phyloP scores from a whole-genome alignment of 92 coral and sea anemone genomes.

The Desmophyllum pertusum region DNA sequence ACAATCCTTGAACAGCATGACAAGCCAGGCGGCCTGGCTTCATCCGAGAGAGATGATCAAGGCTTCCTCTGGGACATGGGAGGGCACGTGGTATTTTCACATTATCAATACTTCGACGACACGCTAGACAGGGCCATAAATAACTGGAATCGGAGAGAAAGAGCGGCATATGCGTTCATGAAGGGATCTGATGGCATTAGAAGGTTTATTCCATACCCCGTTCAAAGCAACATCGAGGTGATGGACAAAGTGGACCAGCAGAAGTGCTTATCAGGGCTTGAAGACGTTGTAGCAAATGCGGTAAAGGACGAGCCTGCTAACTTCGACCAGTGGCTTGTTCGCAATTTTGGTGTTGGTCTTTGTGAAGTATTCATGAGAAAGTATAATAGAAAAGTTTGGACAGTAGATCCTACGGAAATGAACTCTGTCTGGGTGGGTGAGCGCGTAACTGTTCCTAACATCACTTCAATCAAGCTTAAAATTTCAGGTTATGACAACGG shows the following conservation, averaged over 20 bases:
- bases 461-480: conserved; percentile 45
- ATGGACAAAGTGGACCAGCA: conserved; percentile 59
- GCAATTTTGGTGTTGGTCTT: conserved; percentile 62
- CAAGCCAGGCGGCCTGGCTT: conserved; percentile 67
- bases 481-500: conserved; percentile 37
- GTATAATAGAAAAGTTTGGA: conserved; percentile 73
- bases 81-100: conserved; percentile 72
- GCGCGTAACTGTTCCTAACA: conserved; percentile 70
- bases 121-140: conserved; percentile 45
- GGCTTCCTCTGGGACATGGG: conserved; percentile 83
- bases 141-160: conserved; percentile 52
- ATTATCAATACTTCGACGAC: conserved; percentile 61
- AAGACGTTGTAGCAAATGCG: conserved; percentile 32
- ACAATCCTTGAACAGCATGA: conserved; percentile 49
- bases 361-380: conserved; percentile 66
- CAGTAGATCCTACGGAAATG: conserved; percentile 68
- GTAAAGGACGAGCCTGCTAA: conserved; percentile 27
- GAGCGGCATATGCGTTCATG: conserved; percentile 73
- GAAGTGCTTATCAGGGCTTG: conserved; percentile 42
- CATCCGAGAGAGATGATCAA: conserved; percentile 62
- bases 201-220: conserved; percentile 70
- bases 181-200: conserved; percentile 64
- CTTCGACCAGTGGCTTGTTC: conserved; percentile 70
- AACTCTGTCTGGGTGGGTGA: conserved; percentile 72
- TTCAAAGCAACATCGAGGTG: conserved; percentile 52